Conservation (phyloP, 2,888 invertebrate genomes). For the Caradrina kadenii region DNA sequence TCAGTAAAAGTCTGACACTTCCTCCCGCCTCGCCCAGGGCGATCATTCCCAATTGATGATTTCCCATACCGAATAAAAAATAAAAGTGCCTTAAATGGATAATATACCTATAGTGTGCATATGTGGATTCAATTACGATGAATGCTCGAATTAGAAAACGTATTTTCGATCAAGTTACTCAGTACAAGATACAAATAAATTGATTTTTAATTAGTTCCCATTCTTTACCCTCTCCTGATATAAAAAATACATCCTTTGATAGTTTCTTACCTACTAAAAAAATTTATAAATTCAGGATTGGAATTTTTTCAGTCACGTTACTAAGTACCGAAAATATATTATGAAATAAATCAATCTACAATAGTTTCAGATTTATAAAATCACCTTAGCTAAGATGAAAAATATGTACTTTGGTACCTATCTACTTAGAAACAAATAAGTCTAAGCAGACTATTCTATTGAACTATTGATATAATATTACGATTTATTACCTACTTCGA, state of each 20-base stretch:
- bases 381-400: neutral
- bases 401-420: no score
- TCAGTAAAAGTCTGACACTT: no score
- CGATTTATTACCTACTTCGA: no score
- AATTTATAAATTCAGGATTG: neutral
- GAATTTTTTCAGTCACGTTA: slow-evolving; percentile 6
- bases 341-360: neutral
- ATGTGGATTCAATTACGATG: slow-evolving; percentile 6
- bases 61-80: no score
- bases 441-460: neutral
- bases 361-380: neutral
- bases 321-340: neutral
- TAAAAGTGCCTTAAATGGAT: no score
- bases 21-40: no score
- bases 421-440: no score
- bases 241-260: neutral
- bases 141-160: slow-evolving; percentile 5
- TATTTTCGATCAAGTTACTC: slow-evolving; percentile 6
- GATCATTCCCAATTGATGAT: no score
- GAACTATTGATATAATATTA: neutral
- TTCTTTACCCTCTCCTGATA: neutral
- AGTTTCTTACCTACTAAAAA: no score
- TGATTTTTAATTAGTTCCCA: slow-evolving; percentile 10
- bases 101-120: slow-evolving; percentile 6
- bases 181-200: neutral